A percentile compares a stretch with the other conserved stretches of the same genome.
phyloP scores from a whole-genome alignment of 2,888 invertebrate genomes.

The Thecocarcelia acutangulata region DNA sequence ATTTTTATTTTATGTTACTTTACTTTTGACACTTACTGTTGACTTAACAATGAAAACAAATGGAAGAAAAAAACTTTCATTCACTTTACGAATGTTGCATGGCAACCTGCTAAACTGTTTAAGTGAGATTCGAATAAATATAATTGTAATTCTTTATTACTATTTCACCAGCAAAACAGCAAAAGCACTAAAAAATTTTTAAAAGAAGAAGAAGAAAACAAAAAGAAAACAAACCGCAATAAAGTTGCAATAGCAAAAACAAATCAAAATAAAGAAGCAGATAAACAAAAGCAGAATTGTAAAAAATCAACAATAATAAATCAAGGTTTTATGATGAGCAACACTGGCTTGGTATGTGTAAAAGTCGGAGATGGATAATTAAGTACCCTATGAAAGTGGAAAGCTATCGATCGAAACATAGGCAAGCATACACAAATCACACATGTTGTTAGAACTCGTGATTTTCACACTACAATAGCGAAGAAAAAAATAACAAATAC shows the following conservation, averaged over 20 bases:
- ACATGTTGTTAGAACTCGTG: no score
- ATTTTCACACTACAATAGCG: no score
- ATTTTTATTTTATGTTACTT: slow-evolving; percentile 7
- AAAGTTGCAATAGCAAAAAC: slow-evolving; percentile 72
- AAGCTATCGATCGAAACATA: background rate
- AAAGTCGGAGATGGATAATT: slow-evolving; percentile 33
- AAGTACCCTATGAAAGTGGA: background rate
- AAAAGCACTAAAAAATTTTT: background rate
- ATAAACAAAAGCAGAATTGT: slow-evolving; percentile 62
- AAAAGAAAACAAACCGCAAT: slow-evolving; percentile 18
- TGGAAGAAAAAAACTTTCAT: slow-evolving; percentile 29
- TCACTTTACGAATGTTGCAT: slow-evolving; percentile 46
- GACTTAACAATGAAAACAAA: background rate
- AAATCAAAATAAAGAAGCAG: slow-evolving; percentile 63
- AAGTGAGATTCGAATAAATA: slow-evolving; percentile 39
- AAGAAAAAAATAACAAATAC: no score
- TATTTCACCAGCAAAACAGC: slow-evolving; percentile 13
- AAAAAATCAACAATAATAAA: slow-evolving; percentile 65
- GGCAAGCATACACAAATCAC: no score
- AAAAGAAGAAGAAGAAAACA: no score
- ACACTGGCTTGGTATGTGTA: slow-evolving; percentile 42
- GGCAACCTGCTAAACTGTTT: slow-evolving; percentile 52
- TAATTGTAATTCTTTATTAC: slow-evolving; percentile 37
- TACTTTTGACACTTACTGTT: slow-evolving; percentile 28
- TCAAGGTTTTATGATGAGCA: slow-evolving; percentile 63